Base-by-base conservation (phyloP, 2,888 invertebrate species). In the Dryobota labecula region DNA sequence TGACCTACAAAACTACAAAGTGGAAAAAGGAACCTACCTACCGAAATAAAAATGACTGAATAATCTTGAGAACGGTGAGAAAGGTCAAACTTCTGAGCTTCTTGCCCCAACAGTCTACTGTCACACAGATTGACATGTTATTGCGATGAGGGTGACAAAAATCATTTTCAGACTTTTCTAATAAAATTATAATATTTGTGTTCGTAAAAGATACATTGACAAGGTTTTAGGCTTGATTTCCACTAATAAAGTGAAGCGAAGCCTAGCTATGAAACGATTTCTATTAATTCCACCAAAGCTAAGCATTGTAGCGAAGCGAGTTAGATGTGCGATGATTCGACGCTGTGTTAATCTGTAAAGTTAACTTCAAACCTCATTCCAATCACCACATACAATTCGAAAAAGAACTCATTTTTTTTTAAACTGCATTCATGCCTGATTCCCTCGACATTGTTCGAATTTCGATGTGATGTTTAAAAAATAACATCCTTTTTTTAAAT, bases 171-270 rank as follows among this genome's bases (percentile, higher is more conserved):
- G 30, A 38, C 64, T 64, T 70, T 49, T 38, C 71, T 45, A 73
- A 70, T 73, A 78, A 73, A 57, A 78, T 78, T 45, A 70, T 43
- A 70, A 70, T 73, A 49, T 57, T 57, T 57, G 24, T 45, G 36
- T 57, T 38, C 49, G 30, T 51, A 57, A 70, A 8, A 45, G 36
- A 57, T 43, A 78, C 15, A 51, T 57, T 78, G 71, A 70, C 49
- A 45, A 20, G 15, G 18, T 0, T 24, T 49, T 43, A 2, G 24
- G 30, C 0, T 24, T 20, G 57, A 13, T 33, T 27, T 18, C 57
- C 78, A 70, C 2, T 33, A 1, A 18, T 6, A 2, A 18, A n/a
- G 7, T 47, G 2, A 33, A 33, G 36, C 49, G 9, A 57, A 20
- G 45, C 64, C 0, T 43, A 18, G 36, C 66, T 66, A 27, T 45